Evolutionary conservation across 1,140 invertebrate species (phyloP), one percentile per base, ranked within the genome.

Genomic region (Drosophila orena): DNA sequence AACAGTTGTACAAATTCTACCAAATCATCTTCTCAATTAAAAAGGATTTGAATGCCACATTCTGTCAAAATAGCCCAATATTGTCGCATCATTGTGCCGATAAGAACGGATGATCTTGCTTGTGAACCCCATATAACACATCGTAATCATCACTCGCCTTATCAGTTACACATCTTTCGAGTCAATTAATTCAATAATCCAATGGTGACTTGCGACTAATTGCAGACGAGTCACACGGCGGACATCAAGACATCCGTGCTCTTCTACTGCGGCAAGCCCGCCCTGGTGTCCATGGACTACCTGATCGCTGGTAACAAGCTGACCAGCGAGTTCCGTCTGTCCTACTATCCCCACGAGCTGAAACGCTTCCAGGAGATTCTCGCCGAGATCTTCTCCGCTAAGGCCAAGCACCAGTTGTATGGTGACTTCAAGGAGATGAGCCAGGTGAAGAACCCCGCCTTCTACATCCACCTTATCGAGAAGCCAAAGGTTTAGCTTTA

Each of bases 391-490:
- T 98, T 98, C 90, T 94, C 94, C n/a, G 77, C 93, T 11, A 91
- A 94, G 22, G 93, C 94, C 0, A 94, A 94, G 53, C 96, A 97
- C 88, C 93, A 93, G 44, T 94, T 97, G 22, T 98, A 94, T 76
- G 97, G 95, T 0, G 97, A 98, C 91, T 98, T 98, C 92, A 95
- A 97, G 90, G 92, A 94, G 0, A 89, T 97, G 20, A 93, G 94
- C 38, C 57, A 69, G 1, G 93, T 95, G 11, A 79, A 94, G 60
- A 93, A 94, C 75, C 97, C 97, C 1, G 96, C 94, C 34, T 97
- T 97, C 92, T 98, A 97, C 77, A 97, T 98, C 56, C 97, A 98
- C 83, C 93, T 97, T 8, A 93, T 97, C 55, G 94, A 97, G 92
- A 97, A 97, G 53, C 64, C 75, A 37, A 75, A 50, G 38, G 52